Conservation (phyloP, 2,113 vertebrate genomes). For the Psittacula cyanocephala region DNA sequence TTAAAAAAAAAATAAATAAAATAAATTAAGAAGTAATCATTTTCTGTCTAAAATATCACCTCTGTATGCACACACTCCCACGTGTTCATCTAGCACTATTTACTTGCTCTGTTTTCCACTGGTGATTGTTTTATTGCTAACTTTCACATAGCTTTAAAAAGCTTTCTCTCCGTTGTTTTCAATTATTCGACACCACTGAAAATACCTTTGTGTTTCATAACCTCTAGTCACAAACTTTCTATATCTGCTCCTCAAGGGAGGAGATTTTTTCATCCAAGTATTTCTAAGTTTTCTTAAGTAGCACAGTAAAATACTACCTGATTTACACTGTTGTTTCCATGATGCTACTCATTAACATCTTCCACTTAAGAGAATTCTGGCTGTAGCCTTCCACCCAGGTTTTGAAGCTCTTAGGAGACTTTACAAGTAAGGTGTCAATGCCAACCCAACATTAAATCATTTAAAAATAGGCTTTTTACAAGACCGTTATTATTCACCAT, state of each 20-base stretch:
- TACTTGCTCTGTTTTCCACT: not conserved
- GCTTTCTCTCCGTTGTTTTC: not conserved
- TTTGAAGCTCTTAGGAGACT: constrained; percentile 15
- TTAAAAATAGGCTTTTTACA: not conserved
- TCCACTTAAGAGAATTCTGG: not conserved
- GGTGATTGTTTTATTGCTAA: not conserved
- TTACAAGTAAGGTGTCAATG: not conserved
- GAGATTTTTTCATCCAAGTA: not conserved
- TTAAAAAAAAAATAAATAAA: not conserved
- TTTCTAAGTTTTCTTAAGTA: constrained; percentile 19
- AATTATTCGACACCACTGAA: not conserved
- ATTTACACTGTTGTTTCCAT: constrained; percentile 1
- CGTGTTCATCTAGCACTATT: not conserved
- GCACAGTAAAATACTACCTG: not conserved
- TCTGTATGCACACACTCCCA: not conserved
- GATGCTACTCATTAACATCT: not conserved
- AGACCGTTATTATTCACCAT: not conserved
- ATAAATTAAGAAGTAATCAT: not conserved
- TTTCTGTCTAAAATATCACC: not conserved
- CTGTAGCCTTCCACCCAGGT: not conserved
- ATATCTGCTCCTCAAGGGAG: not conserved
- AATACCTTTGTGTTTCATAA: not conserved
- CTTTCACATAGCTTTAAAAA: not conserved
- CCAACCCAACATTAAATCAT: not conserved
- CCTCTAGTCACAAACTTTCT: not conserved